Evolutionary conservation across 2,888 invertebrate species (phyloP), one percentile per base, ranked within the genome.

Genomic region (Lamellibrachia columna): DNA sequence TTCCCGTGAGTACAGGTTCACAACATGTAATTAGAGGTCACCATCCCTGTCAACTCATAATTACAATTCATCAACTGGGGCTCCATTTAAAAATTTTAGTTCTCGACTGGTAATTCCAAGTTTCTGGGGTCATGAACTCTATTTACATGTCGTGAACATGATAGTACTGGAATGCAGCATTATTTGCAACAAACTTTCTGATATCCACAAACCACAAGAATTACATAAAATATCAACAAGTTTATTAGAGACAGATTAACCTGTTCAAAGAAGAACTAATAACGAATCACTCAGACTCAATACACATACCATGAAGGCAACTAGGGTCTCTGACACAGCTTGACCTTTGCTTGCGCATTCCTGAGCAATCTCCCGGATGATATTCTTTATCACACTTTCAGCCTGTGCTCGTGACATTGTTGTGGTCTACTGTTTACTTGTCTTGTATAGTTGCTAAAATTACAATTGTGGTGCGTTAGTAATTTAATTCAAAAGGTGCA

Each of bases 331-430:
- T 91, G 96, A 96, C n/a, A 96, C 96, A 60, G 96, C 96, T 93
- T 96, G 96, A 11, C 96, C 96, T 93, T 96, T 96, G 93, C 95
- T 95, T 22, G 96, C 96, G 95, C 96, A 96, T 95, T 96, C 96
- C 94, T 96, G 96, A 53, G 96, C 96, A 92, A 96, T 96, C 94
- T 96, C 96, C 75, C 96, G 93, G 90, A 96, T 96, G 92, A 96
- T 96, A 93, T 96, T 96, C 94, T 96, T 96, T 8, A 96, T 96
- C 22, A 96, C 96, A 94, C 96, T 96, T 94, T 96, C 96, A 92
- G 96, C 96, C 94, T 96, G 96, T 53, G 96, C 96, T 93, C 96
- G 94, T 9, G 96, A 96, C 96, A 96, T 96, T 9, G 53, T 93
- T 60, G 55, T 92, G 22, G 92, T 91, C 11, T 52, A 55, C 15